Percentiles rank a stretch among this genome's conserved stretches.
These are phyloP conservation scores for Actias luna DNA, from an alignment of 2,888 invertebrate genomes.

Conservation along the genomic window DNA sequence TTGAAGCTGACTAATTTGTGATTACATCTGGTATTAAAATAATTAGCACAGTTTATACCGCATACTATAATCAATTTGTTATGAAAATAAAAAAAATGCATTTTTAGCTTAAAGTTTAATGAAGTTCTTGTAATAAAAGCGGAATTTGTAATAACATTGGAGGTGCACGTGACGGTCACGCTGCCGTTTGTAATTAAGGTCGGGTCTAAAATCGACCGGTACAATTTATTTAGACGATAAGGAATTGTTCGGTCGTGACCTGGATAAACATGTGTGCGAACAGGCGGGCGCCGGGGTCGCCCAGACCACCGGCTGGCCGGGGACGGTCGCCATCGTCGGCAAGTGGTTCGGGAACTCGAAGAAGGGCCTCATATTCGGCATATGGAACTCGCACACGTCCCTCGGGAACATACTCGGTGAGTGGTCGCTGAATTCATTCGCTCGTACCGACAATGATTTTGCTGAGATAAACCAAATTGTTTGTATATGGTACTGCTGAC, in stretches of 20 bases:
- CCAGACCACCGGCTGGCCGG: constrained; percentile 98
- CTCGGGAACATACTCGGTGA: constrained; percentile 95
- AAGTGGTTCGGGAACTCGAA: constrained; percentile 98
- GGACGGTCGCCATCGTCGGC: constrained; percentile 95
- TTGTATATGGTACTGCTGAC: no score
- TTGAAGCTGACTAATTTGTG: no score
- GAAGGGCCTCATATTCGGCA: constrained; percentile 94
- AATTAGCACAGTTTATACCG: no score
- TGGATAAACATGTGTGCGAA: constrained; percentile 5
- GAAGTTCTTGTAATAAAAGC: no score
- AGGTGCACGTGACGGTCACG: neutral
- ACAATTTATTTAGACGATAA: neutral
- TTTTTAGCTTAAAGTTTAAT: no score
- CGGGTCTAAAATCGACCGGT: neutral
- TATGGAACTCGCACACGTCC: constrained; percentile 99
- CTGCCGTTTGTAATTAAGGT: neutral
- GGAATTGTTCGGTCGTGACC: neutral
- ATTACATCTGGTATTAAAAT: no score
- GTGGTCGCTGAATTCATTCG: no score
- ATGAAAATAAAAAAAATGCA: no score
- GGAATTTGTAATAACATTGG: no score
- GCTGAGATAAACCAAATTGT: no score
- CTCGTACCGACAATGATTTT: no score
- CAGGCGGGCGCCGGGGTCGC: constrained; percentile 91
- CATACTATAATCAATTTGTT: no score